phyloP scores from a whole-genome alignment of 2,113 vertebrate species.

The Eulemur rufifrons region DNA sequence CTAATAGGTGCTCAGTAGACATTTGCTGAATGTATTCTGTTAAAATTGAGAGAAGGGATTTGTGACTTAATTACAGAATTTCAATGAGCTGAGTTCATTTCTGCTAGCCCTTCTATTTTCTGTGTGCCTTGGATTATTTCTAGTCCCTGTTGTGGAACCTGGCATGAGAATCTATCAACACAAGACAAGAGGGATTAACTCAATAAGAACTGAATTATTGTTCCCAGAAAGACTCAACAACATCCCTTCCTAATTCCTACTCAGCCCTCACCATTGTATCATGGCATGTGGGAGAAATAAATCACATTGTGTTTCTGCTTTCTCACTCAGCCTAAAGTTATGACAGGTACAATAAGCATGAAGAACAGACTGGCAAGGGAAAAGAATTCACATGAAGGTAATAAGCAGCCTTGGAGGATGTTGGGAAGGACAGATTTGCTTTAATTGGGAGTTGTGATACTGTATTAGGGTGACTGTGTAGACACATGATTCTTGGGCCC shows the following conservation, averaged over 20 bases:
- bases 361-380: background rate
- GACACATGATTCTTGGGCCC: background rate
- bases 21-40: conserved; percentile 36
- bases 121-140: conserved; percentile 47
- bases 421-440: background rate
- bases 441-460: background rate
- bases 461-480: background rate
- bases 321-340: background rate
- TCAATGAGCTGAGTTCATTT: background rate
- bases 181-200: conserved; percentile 36
- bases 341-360: background rate
- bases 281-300: background rate
- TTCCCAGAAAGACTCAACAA: background rate
- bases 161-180: conserved; percentile 55
- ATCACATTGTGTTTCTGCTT: background rate
- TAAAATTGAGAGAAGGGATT: conserved; percentile 49
- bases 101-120: conserved; percentile 47
- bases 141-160: conserved; percentile 34
- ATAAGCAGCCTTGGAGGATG: background rate
- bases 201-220: conserved; percentile 36
- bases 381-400: background rate
- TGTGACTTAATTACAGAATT: conserved; percentile 12
- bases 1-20: conserved; percentile 47
- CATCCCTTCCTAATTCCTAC: background rate
- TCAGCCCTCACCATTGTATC: background rate